Conservation (phyloP, 2,797 vertebrate genomes). For the Thripadectes ignobilis region DNA sequence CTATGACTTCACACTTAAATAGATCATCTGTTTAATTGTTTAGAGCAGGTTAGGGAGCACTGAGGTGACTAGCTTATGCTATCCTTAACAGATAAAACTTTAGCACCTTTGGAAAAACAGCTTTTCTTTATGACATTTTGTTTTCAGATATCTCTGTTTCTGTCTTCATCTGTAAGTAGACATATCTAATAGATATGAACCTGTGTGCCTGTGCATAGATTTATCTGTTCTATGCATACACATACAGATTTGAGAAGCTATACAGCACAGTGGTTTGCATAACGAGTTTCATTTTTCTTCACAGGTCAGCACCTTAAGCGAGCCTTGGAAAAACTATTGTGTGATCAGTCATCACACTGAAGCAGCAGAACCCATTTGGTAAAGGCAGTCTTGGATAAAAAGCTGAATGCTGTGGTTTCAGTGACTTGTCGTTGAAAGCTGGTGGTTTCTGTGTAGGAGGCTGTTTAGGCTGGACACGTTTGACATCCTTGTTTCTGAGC, state of each 20-base stretch:
- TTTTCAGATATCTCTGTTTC: neutral
- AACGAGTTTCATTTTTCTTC: constrained; percentile 50
- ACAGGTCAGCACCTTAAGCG: constrained; percentile 61
- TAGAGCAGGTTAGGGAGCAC: neutral
- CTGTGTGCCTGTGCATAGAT: neutral
- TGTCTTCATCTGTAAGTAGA: neutral
- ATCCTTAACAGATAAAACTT: neutral
- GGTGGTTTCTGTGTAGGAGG: constrained; percentile 73
- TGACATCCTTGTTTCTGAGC: constrained; percentile 69
- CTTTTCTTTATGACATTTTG: neutral
- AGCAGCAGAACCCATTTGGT: neutral
- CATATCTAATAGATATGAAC: rapidly evolving
- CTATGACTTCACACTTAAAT: neutral
- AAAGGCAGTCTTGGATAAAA: constrained; percentile 38
- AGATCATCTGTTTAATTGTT: neutral
- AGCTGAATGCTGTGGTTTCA: constrained; percentile 49
- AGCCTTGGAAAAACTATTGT: constrained; percentile 60
- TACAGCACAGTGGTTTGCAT: constrained; percentile 52
- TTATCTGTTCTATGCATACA: neutral
- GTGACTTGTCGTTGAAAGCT: constrained; percentile 27
- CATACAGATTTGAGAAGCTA: neutral
- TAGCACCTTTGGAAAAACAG: neutral
- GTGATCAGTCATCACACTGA: constrained; percentile 18
- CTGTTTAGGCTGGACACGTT: constrained; percentile 40
- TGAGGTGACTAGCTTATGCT: neutral